These are phyloP conservation scores for Diprion similis DNA, from an alignment of 1,140 invertebrate genomes.

Conservation along the genomic window DNA sequence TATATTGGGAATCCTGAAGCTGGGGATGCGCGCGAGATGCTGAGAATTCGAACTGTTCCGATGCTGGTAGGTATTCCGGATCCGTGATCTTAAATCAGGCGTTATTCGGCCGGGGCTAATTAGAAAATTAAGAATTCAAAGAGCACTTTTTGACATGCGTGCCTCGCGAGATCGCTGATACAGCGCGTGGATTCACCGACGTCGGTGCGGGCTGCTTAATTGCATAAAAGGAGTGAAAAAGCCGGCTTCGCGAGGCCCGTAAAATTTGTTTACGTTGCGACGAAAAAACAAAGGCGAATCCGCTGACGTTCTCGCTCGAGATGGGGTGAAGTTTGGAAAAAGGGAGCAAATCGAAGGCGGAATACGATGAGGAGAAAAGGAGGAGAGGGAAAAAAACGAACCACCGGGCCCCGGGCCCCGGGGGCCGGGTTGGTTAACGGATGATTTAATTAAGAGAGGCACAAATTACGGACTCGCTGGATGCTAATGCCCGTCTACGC, in stretches of 20 bases:
- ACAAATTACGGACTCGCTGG: conserved; percentile 62
- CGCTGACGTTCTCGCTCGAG: conserved; percentile 15
- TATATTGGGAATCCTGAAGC: neutral
- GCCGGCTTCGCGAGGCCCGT: conserved; percentile 34
- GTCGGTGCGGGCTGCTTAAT: conserved; percentile 42
- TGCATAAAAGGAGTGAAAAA: conserved; percentile 42
- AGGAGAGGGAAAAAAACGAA: conserved; percentile 5
- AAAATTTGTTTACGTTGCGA: conserved; percentile 47
- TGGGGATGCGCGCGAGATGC: conserved; percentile 28
- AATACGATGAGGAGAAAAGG: neutral
- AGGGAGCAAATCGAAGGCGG: neutral
- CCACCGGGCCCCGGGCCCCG: neutral
- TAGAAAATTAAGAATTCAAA: conserved; percentile 8
- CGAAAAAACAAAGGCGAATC: conserved; percentile 40
- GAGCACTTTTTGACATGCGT: conserved; percentile 7
- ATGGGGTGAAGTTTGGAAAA: conserved; percentile 20
- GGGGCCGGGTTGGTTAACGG: conserved; percentile 54
- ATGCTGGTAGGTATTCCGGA: conserved; percentile 38
- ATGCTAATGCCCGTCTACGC: conserved; percentile 58
- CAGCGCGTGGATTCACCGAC: conserved; percentile 22
- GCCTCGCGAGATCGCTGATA: conserved; percentile 24
- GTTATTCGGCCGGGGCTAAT: neutral
- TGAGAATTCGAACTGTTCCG: conserved; percentile 39
- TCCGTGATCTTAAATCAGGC: conserved; percentile 26
- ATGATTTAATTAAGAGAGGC: conserved; percentile 65